phyloP scores from a whole-genome alignment of 2,113 vertebrate species.

The Nanorana parkeri region DNA sequence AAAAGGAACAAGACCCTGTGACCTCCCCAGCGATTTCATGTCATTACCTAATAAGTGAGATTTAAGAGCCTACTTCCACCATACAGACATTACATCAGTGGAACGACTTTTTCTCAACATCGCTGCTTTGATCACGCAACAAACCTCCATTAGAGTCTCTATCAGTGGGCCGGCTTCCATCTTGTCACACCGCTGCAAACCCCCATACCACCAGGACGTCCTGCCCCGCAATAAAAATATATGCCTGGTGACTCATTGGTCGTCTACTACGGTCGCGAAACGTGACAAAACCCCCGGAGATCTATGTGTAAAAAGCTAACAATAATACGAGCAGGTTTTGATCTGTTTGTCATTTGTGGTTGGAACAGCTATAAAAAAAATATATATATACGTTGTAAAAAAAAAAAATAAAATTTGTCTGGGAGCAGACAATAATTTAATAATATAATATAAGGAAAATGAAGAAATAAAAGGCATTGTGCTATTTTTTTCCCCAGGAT shows the following conservation, averaged over 20 bases:
- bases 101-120: neutral
- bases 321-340: too few species aligned
- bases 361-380: too few species aligned
- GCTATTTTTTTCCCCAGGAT: too few species aligned
- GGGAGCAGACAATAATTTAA: too few species aligned
- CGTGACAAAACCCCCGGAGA: constrained; percentile 20
- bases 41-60: constrained; percentile 58
- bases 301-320: neutral
- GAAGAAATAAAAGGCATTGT: too few species aligned
- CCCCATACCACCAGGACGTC: neutral
- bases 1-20: neutral
- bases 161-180: neutral
- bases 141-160: neutral
- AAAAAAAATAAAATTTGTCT: too few species aligned
- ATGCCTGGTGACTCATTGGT: constrained; percentile 11
- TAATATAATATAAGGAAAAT: too few species aligned
- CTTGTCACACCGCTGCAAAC: neutral
- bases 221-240: neutral
- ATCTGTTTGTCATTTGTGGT: neutral
- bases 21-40: constrained; percentile 32
- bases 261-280: neutral
- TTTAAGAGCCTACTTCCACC: constrained; percentile 46
- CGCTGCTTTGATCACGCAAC: constrained; percentile 28
- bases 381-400: too few species aligned
- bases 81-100: constrained; percentile 53